Base-by-base conservation (phyloP, 2,888 invertebrate genomes). In the Oscheius sp. region DNA sequence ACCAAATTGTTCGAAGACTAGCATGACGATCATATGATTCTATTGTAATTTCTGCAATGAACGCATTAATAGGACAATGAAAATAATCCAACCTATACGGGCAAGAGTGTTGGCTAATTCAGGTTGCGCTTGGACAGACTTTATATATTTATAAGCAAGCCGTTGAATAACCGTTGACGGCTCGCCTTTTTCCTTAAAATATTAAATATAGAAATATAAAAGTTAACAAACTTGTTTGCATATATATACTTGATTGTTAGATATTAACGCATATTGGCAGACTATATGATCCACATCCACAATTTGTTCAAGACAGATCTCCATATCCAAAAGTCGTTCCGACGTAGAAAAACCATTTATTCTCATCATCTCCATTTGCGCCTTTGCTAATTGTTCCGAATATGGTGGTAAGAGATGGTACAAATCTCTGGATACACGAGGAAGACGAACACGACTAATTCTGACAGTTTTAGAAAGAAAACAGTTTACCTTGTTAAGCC, bases 341-440 rank as follows among this genome's bases (percentile, higher is more conserved):
- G 79, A 78, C 2, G 78, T 74, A 9, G 81, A 79, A 55, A 80
- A 84, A 25, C 84, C 85, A 56, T 81, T 86, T 46, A 86, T 86
- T n/a, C 86, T 76, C 25, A 85, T 72, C 29, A 86, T 71, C 70
- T 87, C 86, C 63, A 82, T 76, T 69, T 87, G 87, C 2, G 87
- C 85, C 64, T 81, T 80, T 12, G 85, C 87, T 72, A 84, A 72
- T 27, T 82, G 76, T 0, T 69, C 58, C 41, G 76, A 77, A 73
- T 87, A 87, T 43, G 81, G 45, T 2, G 87, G 85, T 7, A 87
- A 73, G 9, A 82, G 73, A 71, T 80, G 78, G 74, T 77, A 81
- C 12, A 84, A 76, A 49, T 82, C 80, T 0, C 80, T 76, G 41
- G 79, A 80, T 5, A 81, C 71, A n/a, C 81, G 73, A 5, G 81